phyloP scores from a whole-genome alignment of 1,140 invertebrate genomes.

The Dysdera silvatica region DNA sequence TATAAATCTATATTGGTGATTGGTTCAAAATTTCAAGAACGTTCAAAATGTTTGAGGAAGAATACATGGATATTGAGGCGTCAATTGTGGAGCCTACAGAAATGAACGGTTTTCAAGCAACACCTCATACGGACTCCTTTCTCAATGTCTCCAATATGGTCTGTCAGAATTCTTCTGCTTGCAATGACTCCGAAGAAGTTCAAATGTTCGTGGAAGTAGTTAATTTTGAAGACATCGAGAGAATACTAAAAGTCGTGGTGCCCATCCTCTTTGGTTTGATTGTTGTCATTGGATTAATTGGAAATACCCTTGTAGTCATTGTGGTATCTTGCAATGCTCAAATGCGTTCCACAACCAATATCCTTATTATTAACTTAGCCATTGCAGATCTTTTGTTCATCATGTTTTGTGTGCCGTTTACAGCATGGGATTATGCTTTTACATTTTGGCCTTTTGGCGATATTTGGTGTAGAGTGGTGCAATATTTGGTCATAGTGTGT shows the following conservation, averaged over 20 bases:
- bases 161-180: neutral
- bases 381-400: conserved; percentile 89
- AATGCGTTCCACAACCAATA: conserved; percentile 87
- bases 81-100: conserved; percentile 16
- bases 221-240: conserved; percentile 8
- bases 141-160: conserved; percentile 1
- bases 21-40: too few species aligned
- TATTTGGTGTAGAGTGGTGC: conserved; percentile 80
- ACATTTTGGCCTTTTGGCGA: conserved; percentile 84
- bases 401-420: conserved; percentile 90
- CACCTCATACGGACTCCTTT: neutral
- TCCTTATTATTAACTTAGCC: conserved; percentile 80
- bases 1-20: too few species aligned
- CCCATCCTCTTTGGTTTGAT: conserved; percentile 82
- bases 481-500: conserved; percentile 75
- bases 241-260: conserved; percentile 49
- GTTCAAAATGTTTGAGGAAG: conserved; percentile 23
- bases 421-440: conserved; percentile 76
- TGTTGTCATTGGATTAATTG: conserved; percentile 74
- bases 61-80: conserved; percentile 23
- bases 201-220: too few species aligned
- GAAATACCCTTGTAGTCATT: conserved; percentile 70
- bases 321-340: conserved; percentile 68
- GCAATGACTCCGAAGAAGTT: neutral
- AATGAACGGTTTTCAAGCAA: neutral